Base-by-base conservation (phyloP, 2,113 vertebrate genomes). In the Mobula hypostoma region DNA sequence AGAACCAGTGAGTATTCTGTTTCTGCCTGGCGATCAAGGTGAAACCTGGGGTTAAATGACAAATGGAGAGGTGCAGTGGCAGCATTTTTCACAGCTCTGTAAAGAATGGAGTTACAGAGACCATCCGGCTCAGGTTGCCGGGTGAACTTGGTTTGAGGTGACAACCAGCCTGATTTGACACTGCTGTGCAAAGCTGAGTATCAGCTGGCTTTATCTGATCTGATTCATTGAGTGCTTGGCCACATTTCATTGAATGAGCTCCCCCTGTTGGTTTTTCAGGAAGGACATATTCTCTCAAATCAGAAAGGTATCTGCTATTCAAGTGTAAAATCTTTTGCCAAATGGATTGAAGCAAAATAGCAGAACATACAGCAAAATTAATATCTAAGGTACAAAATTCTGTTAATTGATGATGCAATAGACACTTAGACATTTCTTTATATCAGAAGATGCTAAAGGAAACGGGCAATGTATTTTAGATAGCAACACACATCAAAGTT, bases 191-290 rank as follows among this genome's bases (percentile, higher is more conserved):
- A 88, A n/a, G 29, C 85, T 88, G 58, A 32, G 58, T n/a, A 12
- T 15, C 85, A 63, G 5, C 17, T 2, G 12, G 1, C 32, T 88
- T 88, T 32, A 32, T 88, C 27, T 1, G 83, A 87, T 63, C 29
- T 32, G 58, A n/a, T 88, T 56, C 32, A 14, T 15, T 19, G 24
- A 87, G 58, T 12, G 29, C 19, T n/a, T 56, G 58, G 17, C 5
- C 56, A 17, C 58, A 63, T 63, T 17, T 90, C 85, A 90, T 90
- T 66, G 85, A 68, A 7, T 32, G 85, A 90, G 85, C 85, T 90
- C 85, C 85, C 85, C 85, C 85, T 90, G 85, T 63, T 90, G 85
- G 85, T 19, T 66, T 87, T 90, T 66, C 61, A 66, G 14, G 63
- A n/a, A 90, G 29, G 27, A 2, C 7, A 88, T 29, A 63, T 24